Percentiles rank a stretch among this genome's conserved stretches.
Conservation (phyloP, 2,113 vertebrate genomes). For the Leucoraja erinaceus region DNA sequence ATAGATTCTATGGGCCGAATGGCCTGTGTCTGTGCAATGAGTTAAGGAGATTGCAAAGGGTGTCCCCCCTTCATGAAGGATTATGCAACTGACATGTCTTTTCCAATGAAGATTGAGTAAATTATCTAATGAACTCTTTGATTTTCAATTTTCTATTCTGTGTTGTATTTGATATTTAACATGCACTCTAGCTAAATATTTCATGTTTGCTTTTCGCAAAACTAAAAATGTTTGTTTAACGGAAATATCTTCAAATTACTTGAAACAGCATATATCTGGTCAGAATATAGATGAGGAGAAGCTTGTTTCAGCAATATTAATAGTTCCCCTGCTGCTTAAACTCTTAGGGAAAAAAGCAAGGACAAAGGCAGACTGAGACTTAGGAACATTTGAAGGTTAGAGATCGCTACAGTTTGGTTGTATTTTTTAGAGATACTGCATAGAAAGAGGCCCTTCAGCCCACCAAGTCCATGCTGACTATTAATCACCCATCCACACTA, state of each 20-base stretch:
- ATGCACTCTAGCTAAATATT: not conserved
- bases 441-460: too few species aligned
- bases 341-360: not conserved
- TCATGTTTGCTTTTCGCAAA: not conserved
- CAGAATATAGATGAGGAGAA: not conserved
- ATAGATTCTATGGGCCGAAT: too few species aligned
- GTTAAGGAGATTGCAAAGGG: not conserved
- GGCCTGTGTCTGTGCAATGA: too few species aligned
- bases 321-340: not conserved
- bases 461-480: too few species aligned
- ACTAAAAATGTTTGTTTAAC: constrained; percentile 16
- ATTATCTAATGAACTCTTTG: not conserved
- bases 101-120: not conserved
- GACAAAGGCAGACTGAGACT: too few species aligned
- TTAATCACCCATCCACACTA: too few species aligned
- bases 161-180: constrained; percentile 5
- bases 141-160: not conserved
- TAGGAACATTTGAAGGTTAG: too few species aligned
- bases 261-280: not conserved
- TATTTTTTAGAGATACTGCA: too few species aligned
- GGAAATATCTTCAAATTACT: not conserved
- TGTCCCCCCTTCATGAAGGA: not conserved
- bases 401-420: too few species aligned
- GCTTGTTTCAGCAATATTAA: not conserved
- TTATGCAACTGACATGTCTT: not conserved